These are phyloP conservation scores for Lomographa bimaculata DNA, from an alignment of 2,888 invertebrate genomes.

Conservation along the genomic window DNA sequence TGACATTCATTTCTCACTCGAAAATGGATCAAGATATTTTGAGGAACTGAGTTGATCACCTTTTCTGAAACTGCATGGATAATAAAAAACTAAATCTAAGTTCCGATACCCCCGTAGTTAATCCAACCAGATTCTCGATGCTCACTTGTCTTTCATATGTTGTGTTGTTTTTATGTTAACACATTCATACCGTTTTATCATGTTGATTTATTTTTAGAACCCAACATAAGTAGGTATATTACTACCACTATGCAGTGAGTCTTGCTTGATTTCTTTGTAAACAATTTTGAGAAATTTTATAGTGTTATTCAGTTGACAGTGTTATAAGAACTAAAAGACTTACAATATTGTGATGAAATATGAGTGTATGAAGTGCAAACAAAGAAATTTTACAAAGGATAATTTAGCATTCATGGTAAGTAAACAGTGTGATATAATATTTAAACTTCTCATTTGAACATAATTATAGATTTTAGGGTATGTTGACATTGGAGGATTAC, in stretches of 20 bases:
- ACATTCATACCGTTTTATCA: conserved; percentile 77
- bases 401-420: conserved; percentile 70
- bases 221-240: conserved; percentile 34
- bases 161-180: conserved; percentile 68
- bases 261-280: conserved; percentile 70
- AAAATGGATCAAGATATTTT: conserved; percentile 6
- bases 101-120: too few species aligned
- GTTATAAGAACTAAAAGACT: conserved; percentile 22
- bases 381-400: conserved; percentile 44
- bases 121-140: conserved; percentile 61
- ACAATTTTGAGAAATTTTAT: conserved; percentile 53
- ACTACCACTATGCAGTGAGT: conserved; percentile 55
- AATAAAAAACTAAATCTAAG: too few species aligned
- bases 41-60: background rate
- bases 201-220: conserved; percentile 78
- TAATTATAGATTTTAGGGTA: conserved; percentile 3
- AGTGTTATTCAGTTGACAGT: too few species aligned
- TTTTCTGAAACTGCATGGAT: background rate
- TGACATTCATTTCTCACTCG: background rate
- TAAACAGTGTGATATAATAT: conserved; percentile 27
- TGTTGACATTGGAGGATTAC: too few species aligned
- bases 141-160: conserved; percentile 61
- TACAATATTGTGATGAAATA: conserved; percentile 42
- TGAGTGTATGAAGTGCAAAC: conserved; percentile 56
- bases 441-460: conserved; percentile 7